Conservation (phyloP, 2,113 vertebrate species). For the Acanthochromis polyacanthus region DNA sequence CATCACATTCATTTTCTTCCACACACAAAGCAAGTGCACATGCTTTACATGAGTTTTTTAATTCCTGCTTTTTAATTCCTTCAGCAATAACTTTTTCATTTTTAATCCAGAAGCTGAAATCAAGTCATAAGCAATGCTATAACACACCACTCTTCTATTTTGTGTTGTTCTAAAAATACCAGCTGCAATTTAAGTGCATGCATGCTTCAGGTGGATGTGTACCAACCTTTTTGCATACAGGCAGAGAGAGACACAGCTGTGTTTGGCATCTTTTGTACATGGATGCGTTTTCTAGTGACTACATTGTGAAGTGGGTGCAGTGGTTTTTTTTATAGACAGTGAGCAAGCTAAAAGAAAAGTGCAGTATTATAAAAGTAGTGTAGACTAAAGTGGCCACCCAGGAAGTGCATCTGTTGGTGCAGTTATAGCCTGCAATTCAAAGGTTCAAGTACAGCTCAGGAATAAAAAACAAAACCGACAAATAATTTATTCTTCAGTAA, state of each 20-base stretch:
- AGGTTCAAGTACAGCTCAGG: constrained; percentile 64
- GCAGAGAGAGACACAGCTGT: constrained; percentile 31
- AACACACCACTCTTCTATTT: constrained; percentile 13
- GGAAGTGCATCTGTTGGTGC: constrained; percentile 26
- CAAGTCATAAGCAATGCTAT: constrained; percentile 51
- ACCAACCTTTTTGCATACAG: constrained; percentile 48
- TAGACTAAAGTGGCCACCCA: constrained; percentile 21
- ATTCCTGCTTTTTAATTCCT: constrained; percentile 47
- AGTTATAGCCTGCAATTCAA: constrained; percentile 50
- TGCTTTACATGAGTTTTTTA: constrained; percentile 34
- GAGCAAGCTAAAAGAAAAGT: constrained; percentile 46
- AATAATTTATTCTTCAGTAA: constrained; percentile 36
- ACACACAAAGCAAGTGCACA: constrained; percentile 16
- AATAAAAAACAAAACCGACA: constrained; percentile 66
- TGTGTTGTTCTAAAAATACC: constrained; percentile 38
- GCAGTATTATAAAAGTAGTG: constrained; percentile 25
- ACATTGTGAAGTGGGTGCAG: constrained; percentile 37
- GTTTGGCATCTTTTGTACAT: constrained; percentile 60
- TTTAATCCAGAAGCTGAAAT: constrained; percentile 28
- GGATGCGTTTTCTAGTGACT: constrained; percentile 45
- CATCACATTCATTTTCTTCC: constrained; percentile 46
- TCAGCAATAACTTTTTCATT: constrained; percentile 5
- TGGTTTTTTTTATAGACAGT: constrained; percentile 11
- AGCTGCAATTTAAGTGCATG: constrained; percentile 51
- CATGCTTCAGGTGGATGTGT: constrained; percentile 42